phyloP scores from a whole-genome alignment of 2,113 vertebrate species.

The Tamias sibiricus region DNA sequence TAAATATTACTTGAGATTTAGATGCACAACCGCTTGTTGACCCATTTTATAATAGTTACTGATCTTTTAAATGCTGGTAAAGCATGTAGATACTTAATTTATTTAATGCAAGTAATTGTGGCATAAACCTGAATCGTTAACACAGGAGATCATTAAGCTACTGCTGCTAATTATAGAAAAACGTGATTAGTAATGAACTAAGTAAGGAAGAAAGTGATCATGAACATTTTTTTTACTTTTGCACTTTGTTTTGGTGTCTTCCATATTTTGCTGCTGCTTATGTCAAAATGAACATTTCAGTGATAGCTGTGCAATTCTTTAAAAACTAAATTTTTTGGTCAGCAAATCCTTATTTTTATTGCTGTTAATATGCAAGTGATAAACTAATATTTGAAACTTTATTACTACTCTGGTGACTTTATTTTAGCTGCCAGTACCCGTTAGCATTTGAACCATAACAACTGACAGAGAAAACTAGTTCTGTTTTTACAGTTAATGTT shows the following conservation, averaged over 20 bases:
- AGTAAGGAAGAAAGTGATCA: conserved; percentile 56
- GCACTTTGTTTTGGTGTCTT: conserved; percentile 84
- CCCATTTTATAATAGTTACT: conserved; percentile 82
- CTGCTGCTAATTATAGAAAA: conserved; percentile 69
- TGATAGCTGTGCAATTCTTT: conserved; percentile 82
- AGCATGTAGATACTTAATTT: conserved; percentile 48
- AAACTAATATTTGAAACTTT: conserved; percentile 63
- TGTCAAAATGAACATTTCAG: conserved; percentile 77
- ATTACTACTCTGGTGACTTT: conserved; percentile 49
- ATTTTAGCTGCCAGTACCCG: conserved; percentile 49
- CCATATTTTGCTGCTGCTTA: conserved; percentile 80
- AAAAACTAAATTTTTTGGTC: conserved; percentile 63
- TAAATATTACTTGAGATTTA: conserved; percentile 49
- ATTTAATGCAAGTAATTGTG: conserved; percentile 42
- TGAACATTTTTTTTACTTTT: conserved; percentile 80
- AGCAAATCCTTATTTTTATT: conserved; percentile 54
- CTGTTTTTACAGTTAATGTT: conserved; percentile 40
- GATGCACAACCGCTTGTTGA: conserved; percentile 64
- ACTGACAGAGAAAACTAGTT: conserved; percentile 45
- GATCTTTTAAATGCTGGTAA: conserved; percentile 77
- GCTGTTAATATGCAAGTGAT: conserved; percentile 60
- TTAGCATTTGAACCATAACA: conserved; percentile 42
- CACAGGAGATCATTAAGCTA: conserved; percentile 75
- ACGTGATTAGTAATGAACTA: conserved; percentile 68
- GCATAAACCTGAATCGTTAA: conserved; percentile 58